Evolutionary conservation across 1,140 invertebrate species (phyloP).

Genomic region (Formica exsecta): DNA sequence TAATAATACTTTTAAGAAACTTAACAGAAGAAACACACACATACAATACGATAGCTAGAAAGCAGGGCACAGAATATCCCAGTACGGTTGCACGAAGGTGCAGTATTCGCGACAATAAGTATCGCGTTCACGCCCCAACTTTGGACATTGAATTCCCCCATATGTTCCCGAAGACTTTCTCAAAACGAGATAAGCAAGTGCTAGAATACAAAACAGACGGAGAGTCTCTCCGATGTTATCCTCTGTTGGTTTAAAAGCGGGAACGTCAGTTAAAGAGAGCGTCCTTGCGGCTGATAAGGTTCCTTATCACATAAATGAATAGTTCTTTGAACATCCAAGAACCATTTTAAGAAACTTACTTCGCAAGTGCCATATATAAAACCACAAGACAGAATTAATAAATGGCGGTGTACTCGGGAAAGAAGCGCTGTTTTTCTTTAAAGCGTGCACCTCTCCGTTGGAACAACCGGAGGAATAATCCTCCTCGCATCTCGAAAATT

Average conservation of each 20-base stretch:
- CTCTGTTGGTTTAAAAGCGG: conserved; percentile 29
- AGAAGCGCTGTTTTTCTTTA: conserved; percentile 44
- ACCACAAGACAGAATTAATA: conserved; percentile 54
- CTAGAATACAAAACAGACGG: conserved; percentile 37
- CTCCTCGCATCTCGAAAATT: conserved; percentile 42
- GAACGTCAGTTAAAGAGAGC: conserved; percentile 9
- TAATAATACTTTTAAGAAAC: background rate
- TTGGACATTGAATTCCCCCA: conserved; percentile 47
- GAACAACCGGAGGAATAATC: conserved; percentile 12
- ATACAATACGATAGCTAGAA: background rate
- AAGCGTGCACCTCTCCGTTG: background rate
- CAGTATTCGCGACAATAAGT: conserved; percentile 46
- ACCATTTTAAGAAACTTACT: conserved; percentile 40
- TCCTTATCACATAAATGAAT: conserved; percentile 53
- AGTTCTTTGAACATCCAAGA: conserved; percentile 32
- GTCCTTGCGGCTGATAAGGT: conserved; percentile 21
- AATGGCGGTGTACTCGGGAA: conserved; percentile 11
- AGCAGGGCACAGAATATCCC: conserved; percentile 5
- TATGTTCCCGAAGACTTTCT: conserved; percentile 42
- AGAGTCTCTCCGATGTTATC: background rate
- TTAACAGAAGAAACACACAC: background rate
- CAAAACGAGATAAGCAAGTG: conserved; percentile 56
- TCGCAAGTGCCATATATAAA: conserved; percentile 27
- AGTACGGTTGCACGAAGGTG: background rate
- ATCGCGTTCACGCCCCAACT: conserved; percentile 50